Evolutionary conservation across 2,113 vertebrate species (phyloP).

Genomic region (Sakesphorus luctuosus): DNA sequence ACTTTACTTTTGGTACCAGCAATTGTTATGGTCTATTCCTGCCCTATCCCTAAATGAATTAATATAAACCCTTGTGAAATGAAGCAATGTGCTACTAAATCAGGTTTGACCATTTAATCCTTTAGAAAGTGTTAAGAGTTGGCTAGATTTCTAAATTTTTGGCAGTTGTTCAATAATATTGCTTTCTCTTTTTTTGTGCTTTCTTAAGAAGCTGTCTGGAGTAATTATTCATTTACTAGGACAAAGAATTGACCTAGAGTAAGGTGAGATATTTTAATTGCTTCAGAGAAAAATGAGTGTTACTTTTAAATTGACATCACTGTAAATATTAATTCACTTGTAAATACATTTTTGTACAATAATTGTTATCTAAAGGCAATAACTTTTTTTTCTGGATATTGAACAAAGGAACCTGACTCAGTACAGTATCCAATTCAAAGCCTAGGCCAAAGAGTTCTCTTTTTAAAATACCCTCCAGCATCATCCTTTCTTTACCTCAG

Average conservation of each 20-base stretch:
- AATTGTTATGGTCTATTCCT: background rate
- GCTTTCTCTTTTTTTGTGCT: background rate
- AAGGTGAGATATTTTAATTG: slow-evolving; percentile 33
- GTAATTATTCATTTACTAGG: background rate
- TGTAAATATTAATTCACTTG: slow-evolving; percentile 25
- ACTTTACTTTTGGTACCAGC: background rate
- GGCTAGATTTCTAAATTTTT: background rate
- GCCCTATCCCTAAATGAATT: background rate
- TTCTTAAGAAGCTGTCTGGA: background rate
- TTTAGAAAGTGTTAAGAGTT: background rate
- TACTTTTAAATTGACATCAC: background rate
- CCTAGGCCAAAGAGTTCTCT: background rate
- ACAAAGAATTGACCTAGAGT: background rate
- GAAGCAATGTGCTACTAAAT: background rate
- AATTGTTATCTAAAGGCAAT: background rate
- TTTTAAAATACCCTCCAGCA: slow-evolving; percentile 5
- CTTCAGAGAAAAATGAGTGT: background rate
- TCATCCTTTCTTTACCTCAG: background rate
- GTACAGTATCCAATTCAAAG: background rate
- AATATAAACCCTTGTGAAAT: background rate
- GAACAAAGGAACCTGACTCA: background rate
- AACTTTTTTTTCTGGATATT: background rate
- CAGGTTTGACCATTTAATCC: slow-evolving; percentile 10
- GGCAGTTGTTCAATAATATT: background rate
- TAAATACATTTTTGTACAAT: background rate